Conservation (phyloP, 2,888 invertebrate species). For the Scaptomyza cyrtandrae region DNA sequence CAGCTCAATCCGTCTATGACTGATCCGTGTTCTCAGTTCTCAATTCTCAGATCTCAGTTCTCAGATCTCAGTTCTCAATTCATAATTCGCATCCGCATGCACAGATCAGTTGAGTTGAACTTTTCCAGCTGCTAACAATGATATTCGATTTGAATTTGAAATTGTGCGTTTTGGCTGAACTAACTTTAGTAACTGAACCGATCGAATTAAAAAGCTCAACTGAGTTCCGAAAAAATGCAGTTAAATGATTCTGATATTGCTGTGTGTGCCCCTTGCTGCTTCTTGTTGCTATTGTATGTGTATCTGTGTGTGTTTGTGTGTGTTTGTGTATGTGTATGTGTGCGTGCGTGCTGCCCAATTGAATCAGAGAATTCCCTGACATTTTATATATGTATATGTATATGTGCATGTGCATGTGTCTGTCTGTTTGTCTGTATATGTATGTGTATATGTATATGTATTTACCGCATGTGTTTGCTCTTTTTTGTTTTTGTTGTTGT, state of each 20-base stretch:
- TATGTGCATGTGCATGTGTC: slow-evolving; percentile 14
- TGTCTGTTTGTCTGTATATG: slow-evolving; percentile 7
- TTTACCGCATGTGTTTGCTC: slow-evolving; percentile 54
- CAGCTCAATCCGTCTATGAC: slow-evolving; percentile 24
- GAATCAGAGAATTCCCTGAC: slow-evolving; percentile 80
- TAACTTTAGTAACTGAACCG: slow-evolving; percentile 83
- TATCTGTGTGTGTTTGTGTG: slow-evolving; percentile 11
- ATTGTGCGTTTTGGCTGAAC: slow-evolving; percentile 80
- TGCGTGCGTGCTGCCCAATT: slow-evolving; percentile 79
- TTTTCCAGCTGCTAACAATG: slow-evolving; percentile 27
- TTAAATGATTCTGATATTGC: slow-evolving; percentile 62
- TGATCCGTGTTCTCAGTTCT: slow-evolving; percentile 20
- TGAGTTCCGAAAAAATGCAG: slow-evolving; percentile 84
- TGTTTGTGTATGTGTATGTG: slow-evolving; percentile 26
- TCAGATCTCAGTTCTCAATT: too few species aligned
- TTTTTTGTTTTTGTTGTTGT: slow-evolving; percentile 35
- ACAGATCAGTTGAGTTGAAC: neutral
- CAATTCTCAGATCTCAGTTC: neutral
- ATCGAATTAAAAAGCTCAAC: slow-evolving; percentile 85
- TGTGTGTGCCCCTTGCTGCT: slow-evolving; percentile 43
- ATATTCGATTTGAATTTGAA: slow-evolving; percentile 45
- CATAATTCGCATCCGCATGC: slow-evolving; percentile 15
- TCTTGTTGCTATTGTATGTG: slow-evolving; percentile 11
- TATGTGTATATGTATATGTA: neutral
- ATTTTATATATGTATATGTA: slow-evolving; percentile 19